A percentile compares a stretch with the other conserved stretches of the same genome.
phyloP scores from a whole-genome alignment of 2,113 vertebrate species.

The Plestiodon gilberti region DNA sequence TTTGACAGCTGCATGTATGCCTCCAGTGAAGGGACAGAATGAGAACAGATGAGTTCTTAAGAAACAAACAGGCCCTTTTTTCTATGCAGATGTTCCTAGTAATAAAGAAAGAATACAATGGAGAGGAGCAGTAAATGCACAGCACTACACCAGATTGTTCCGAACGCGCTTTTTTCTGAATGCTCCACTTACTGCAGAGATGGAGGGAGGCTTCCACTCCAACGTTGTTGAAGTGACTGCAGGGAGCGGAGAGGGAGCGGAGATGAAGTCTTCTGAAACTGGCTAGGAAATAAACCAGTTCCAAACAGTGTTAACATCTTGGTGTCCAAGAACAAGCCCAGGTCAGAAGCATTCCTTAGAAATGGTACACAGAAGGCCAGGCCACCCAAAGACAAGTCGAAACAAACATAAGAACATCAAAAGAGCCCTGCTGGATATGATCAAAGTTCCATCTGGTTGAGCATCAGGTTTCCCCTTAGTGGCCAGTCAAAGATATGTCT shows the following conservation, averaged over 20 bases:
- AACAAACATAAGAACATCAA: too few relatives aligned
- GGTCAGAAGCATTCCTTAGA: neutral
- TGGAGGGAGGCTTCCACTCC: neutral
- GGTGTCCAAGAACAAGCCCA: neutral
- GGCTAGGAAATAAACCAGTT: neutral
- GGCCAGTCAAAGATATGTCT: too few relatives aligned
- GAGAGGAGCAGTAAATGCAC: slow-evolving; percentile 16
- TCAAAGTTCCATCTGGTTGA: too few relatives aligned
- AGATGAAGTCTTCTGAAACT: neutral
- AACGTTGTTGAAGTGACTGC: neutral
- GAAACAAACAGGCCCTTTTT: neutral
- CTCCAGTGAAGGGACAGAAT: neutral
- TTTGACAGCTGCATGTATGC: slow-evolving; percentile 8
- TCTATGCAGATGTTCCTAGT: neutral
- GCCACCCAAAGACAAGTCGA: too few relatives aligned
- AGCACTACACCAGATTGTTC: slow-evolving; percentile 6
- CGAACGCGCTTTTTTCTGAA: neutral
- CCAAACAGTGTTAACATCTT: neutral
- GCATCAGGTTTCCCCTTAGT: too few relatives aligned
- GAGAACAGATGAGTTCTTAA: neutral
- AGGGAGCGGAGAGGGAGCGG: neutral
- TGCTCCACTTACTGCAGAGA: neutral
- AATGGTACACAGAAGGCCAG: neutral
- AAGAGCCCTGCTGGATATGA: too few relatives aligned
- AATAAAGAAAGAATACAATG: slow-evolving; percentile 33